phyloP scores from a whole-genome alignment of 2,888 invertebrate species.

The Heteromyza rotundicornis region DNA sequence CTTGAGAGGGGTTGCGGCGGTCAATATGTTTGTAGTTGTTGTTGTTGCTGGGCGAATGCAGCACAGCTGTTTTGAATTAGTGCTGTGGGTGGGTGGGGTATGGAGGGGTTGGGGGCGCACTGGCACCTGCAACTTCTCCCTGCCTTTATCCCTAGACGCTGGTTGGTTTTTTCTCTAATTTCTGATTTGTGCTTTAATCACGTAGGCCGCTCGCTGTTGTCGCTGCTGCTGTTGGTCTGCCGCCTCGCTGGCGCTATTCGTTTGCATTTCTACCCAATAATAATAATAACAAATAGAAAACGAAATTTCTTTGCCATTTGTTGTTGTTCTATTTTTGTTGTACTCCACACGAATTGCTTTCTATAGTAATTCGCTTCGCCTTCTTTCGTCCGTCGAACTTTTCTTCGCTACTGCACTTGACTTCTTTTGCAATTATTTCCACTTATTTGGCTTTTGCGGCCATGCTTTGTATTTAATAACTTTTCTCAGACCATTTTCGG shows the following conservation, averaged over 20 bases:
- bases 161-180: conserved; percentile 11
- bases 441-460: too few relatives aligned
- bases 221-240: conserved; percentile 8
- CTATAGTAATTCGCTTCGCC: too few relatives aligned
- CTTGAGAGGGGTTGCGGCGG: conserved; percentile 16
- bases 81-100: not conserved
- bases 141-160: conserved; percentile 23
- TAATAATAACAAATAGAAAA: conserved; percentile 36
- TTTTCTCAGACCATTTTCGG: too few relatives aligned
- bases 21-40: not conserved
- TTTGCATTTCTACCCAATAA: not conserved
- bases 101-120: conserved; percentile 19
- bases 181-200: conserved; percentile 40
- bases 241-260: conserved; percentile 5
- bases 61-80: conserved; percentile 26
- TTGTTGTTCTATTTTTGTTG: conserved; percentile 18
- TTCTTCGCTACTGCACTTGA: conserved; percentile 1
- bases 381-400: too few relatives aligned
- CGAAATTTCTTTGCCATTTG: conserved; percentile 19
- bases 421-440: too few relatives aligned
- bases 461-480: too few relatives aligned
- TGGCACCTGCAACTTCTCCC: conserved; percentile 13
- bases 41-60: not conserved
- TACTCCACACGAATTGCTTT: not conserved
- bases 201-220: conserved; percentile 38